Conservation (phyloP, 2,797 vertebrate genomes). For the Luscinia megarhynchos region DNA sequence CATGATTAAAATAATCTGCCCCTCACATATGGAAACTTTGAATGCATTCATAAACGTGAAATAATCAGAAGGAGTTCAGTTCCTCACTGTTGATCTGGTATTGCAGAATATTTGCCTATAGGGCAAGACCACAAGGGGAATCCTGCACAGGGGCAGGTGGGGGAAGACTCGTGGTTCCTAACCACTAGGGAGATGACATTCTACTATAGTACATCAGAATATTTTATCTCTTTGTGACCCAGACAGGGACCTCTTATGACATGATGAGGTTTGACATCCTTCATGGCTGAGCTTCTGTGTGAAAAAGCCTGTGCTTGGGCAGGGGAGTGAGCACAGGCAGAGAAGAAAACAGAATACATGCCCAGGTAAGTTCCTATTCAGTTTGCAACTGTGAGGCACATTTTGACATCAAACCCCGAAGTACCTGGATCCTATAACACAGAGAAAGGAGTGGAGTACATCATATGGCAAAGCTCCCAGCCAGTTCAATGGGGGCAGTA, state of each 20-base stretch:
- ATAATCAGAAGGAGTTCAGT: not conserved
- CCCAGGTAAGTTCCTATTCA: not conserved
- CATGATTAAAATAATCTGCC: slow-evolving; percentile 14
- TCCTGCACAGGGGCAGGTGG: not conserved
- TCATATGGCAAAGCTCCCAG: not conserved
- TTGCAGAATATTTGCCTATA: not conserved
- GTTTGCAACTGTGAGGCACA: not conserved
- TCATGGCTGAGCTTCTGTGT: not conserved
- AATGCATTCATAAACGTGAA: not conserved
- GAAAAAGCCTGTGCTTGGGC: not conserved
- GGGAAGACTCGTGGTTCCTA: not conserved
- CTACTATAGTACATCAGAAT: not conserved
- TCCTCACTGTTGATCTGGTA: not conserved
- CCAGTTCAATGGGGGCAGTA: not conserved
- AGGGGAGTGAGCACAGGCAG: not conserved
- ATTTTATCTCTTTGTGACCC: not conserved
- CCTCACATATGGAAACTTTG: not conserved
- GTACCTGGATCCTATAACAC: not conserved
- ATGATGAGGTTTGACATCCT: not conserved
- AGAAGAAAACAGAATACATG: rapidly evolving
- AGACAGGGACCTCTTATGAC: not conserved
- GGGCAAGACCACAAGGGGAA: not conserved
- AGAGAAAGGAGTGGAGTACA: not conserved
- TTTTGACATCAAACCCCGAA: not conserved
- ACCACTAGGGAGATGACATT: rapidly evolving